Conservation (phyloP, 1,140 invertebrate species). For the Drosophila sp. region DNA sequence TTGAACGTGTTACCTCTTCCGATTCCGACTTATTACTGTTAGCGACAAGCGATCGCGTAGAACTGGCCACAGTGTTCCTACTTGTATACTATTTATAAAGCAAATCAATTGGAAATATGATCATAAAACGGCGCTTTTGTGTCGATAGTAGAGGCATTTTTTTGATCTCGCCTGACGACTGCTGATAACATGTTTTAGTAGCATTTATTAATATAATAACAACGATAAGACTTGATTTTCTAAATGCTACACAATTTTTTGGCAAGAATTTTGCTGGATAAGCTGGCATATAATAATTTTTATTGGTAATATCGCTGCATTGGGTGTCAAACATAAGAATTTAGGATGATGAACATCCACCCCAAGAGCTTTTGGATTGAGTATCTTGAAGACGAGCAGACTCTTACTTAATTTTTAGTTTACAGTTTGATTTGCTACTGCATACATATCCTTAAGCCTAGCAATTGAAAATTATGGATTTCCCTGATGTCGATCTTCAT, state of each 20-base stretch:
- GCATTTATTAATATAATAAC: conserved; percentile 41
- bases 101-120: conserved; percentile 49
- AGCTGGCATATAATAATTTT: background rate
- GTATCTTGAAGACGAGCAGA: background rate
- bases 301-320: background rate
- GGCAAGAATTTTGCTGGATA: too few species aligned
- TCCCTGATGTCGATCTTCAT: too few species aligned
- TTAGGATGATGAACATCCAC: background rate
- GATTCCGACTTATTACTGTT: conserved; percentile 17
- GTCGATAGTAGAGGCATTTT: conserved; percentile 64
- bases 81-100: conserved; percentile 56
- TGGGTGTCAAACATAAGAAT: background rate
- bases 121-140: conserved; percentile 71
- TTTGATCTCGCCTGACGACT: conserved; percentile 58
- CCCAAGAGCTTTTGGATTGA: background rate
- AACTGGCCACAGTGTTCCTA: conserved; percentile 50
- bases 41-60: conserved; percentile 25
- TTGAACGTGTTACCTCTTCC: conserved; percentile 1
- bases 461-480: too few species aligned
- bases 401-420: too few species aligned
- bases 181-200: conserved; percentile 60
- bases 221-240: conserved; percentile 55
- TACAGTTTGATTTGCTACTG: too few species aligned
- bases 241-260: conserved; percentile 21
- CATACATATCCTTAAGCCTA: too few species aligned